Conservation (phyloP, 2,888 invertebrate species). For the Pinctada fucata region DNA sequence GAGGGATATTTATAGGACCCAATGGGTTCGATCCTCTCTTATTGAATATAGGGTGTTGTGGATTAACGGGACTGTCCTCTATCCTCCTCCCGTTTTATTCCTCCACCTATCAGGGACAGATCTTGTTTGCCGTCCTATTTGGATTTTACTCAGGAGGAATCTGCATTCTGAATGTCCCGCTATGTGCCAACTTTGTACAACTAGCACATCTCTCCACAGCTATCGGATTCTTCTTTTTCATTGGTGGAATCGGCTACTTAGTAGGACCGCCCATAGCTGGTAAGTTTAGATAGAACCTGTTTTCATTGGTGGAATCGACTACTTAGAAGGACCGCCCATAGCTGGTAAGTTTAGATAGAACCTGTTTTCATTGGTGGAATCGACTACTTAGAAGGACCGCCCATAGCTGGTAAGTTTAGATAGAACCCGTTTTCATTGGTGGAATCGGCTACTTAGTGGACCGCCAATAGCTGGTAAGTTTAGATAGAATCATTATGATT, state of each 20-base stretch:
- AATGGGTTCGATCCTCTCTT: constrained; percentile 41
- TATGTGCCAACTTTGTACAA: constrained; percentile 31
- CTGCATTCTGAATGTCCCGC: constrained; percentile 28
- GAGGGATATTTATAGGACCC: constrained; percentile 41
- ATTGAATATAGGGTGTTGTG: constrained; percentile 42
- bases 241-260: constrained; percentile 40
- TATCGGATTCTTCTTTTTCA: constrained; percentile 35
- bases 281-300: too few species aligned
- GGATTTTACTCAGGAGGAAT: constrained; percentile 45
- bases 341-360: constrained; percentile 27
- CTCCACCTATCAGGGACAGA: constrained; percentile 31
- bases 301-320: constrained; percentile 36
- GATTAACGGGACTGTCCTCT: constrained; percentile 37
- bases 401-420: constrained; percentile 33
- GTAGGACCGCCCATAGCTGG: constrained; percentile 41
- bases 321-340: constrained; percentile 35
- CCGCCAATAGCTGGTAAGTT: too few species aligned
- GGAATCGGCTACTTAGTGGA: too few species aligned
- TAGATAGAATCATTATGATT: too few species aligned
- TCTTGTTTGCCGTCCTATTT: constrained; percentile 34
- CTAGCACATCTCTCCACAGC: constrained; percentile 29
- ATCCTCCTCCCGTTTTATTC: constrained; percentile 44
- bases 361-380: constrained; percentile 28
- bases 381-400: constrained; percentile 35
- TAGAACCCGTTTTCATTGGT: too few species aligned